Base-by-base conservation (phyloP, 2,888 invertebrate species). In the Tethea ocularis region DNA sequence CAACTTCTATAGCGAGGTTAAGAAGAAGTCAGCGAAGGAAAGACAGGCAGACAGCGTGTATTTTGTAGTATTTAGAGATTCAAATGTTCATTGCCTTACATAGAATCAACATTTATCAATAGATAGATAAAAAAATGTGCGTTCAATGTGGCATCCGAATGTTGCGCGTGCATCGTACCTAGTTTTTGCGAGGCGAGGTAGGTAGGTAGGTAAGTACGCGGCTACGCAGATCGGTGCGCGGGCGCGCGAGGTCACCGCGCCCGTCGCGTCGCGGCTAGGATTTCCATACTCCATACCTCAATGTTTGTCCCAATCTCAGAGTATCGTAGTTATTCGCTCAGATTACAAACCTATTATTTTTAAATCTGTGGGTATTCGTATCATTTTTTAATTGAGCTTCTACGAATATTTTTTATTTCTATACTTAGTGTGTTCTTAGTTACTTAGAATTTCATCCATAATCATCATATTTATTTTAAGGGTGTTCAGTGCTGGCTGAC, bases 201-300 rank as follows among this genome's bases (percentile, higher is more conserved):
- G 29, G 20, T 17, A 15, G 29, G 13, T 33, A 23, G 23, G 23
- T 17, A 29, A 6, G 3, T 7, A 69, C 66, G 64, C 61, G 60
- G 61, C 72, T 66, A 67, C 60, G 58, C 69, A 58, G 61, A 64
- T 66, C 57, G 60, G 61, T 46, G 46, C 46, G 46, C 46, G 46
- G 46, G 46, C 46, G 46, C 71, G 71, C 81, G 78, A 78, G 77
- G 80, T 78, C 78, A 74, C 69, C 76, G 74, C 68, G 72, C 67
- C 59, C 64, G 62, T 46, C 46, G 54, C 57, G 59, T 36, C 64
- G 63, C 56, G 46, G 2, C 46, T 20, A 46, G 2, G 46, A 20
- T 46, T 10, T 1, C 46, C 46, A 46, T n/a, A 38, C 15, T 8
- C 6, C n/a, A n/a, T 26, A 4, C 36, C 2, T 36, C 36, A 15